These are phyloP conservation scores for Arrhopalites spinosus DNA, from an alignment of 2,888 invertebrate species.

Conservation along the genomic window DNA sequence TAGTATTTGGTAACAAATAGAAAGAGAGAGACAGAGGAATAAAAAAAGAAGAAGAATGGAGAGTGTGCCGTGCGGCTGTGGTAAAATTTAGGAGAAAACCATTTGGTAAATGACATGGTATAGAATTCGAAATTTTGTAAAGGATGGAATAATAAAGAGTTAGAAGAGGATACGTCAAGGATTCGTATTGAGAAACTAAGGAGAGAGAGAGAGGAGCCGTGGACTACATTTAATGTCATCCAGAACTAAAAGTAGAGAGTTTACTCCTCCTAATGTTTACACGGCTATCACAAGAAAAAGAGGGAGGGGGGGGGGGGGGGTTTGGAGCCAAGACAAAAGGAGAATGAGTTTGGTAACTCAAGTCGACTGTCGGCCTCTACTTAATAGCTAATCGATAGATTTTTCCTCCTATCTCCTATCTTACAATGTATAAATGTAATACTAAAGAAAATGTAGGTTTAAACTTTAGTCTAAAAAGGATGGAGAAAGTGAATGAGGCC, in stretches of 20 bases:
- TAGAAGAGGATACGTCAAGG: not conserved
- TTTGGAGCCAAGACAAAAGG: not conserved
- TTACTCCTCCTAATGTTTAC: not conserved
- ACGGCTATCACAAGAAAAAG: not conserved
- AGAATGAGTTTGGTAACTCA: not conserved
- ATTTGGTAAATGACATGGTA: not conserved
- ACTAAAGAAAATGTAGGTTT: too few species aligned
- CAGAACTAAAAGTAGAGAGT: too few species aligned
- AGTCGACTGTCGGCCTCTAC: not conserved
- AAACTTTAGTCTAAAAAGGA: too few species aligned
- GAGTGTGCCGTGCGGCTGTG: too few species aligned
- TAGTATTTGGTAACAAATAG: too few species aligned
- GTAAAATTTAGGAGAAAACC: too few species aligned
- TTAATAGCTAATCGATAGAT: slow-evolving; percentile 28
- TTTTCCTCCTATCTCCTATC: not conserved
- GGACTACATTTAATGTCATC: not conserved
- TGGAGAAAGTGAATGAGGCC: too few species aligned
- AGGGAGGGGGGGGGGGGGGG: not conserved
- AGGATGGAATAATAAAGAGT: not conserved
- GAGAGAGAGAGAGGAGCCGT: not conserved
- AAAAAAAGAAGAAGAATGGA: too few species aligned
- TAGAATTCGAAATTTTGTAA: not conserved
- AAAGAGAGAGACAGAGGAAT: not conserved
- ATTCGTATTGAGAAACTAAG: not conserved
- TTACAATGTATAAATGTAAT: not conserved